phyloP scores from a whole-genome alignment of 2,113 vertebrate genomes.

The Dendropsophus ebraccatus region DNA sequence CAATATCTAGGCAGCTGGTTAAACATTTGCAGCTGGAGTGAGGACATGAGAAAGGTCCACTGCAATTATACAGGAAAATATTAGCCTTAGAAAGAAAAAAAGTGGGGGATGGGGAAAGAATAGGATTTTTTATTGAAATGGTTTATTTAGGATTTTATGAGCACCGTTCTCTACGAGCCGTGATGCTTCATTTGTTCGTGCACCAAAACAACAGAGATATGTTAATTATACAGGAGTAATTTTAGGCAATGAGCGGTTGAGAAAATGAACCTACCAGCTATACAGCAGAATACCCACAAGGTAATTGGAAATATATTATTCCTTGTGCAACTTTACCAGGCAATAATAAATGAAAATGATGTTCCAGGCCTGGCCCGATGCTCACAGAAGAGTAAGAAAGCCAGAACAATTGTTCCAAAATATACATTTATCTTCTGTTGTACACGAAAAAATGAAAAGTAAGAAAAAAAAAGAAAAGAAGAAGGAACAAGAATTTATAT shows the following conservation, averaged over 20 bases:
- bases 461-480: slow-evolving; percentile 9
- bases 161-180: not conserved
- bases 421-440: slow-evolving; percentile 33
- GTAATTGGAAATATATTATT: slow-evolving; percentile 48
- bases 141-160: slow-evolving; percentile 48
- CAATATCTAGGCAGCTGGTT: slow-evolving; percentile 56
- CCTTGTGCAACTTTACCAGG: slow-evolving; percentile 28
- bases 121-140: slow-evolving; percentile 45
- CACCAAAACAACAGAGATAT: slow-evolving; percentile 52
- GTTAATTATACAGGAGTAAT: slow-evolving; percentile 57
- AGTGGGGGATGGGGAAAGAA: not conserved
- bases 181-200: slow-evolving; percentile 45
- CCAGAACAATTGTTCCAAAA: slow-evolving; percentile 43
- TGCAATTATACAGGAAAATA: slow-evolving; percentile 56
- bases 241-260: slow-evolving; percentile 38
- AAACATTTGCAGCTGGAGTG: slow-evolving; percentile 56
- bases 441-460: slow-evolving; percentile 3
- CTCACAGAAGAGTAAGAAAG: slow-evolving; percentile 31
- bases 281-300: slow-evolving; percentile 35
- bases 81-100: slow-evolving; percentile 32
- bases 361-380: slow-evolving; percentile 33
- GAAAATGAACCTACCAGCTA: slow-evolving; percentile 45
- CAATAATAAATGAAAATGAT: slow-evolving; percentile 51
- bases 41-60: slow-evolving; percentile 45
- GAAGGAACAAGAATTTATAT: slow-evolving; percentile 19